These are phyloP conservation scores for Lampropteryx suffumata DNA, from an alignment of 2,888 invertebrate species.

Conservation along the genomic window DNA sequence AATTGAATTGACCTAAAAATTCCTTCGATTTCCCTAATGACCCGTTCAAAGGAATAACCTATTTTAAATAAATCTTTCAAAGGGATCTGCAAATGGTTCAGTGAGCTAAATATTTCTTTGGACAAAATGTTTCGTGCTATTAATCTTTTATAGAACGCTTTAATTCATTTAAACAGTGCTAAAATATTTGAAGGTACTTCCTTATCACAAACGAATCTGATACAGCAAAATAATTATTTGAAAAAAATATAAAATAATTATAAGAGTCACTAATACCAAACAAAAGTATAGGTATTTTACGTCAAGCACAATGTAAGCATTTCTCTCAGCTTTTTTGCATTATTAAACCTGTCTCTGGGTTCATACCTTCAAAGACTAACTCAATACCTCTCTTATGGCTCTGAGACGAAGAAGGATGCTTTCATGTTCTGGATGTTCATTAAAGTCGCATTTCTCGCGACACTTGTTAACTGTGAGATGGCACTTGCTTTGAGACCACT, in stretches of 20 bases:
- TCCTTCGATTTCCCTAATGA: slow-evolving; percentile 27
- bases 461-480: slow-evolving; percentile 28
- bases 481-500: slow-evolving; percentile 20
- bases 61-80: slow-evolving; percentile 26
- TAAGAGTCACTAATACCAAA: too few species aligned
- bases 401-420: not conserved
- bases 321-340: too few species aligned
- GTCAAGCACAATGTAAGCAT: too few species aligned
- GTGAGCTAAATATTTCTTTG: slow-evolving; percentile 22
- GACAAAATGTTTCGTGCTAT: slow-evolving; percentile 22
- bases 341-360: too few species aligned
- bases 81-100: slow-evolving; percentile 22
- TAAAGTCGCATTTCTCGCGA: slow-evolving; percentile 35
- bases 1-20: slow-evolving; percentile 22
- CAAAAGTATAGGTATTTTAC: too few species aligned
- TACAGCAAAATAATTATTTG: too few species aligned
- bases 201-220: too few species aligned
- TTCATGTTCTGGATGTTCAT: slow-evolving; percentile 31
- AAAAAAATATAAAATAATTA: too few species aligned
- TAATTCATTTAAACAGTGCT: slow-evolving; percentile 13
- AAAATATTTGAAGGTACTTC: too few species aligned
- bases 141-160: slow-evolving; percentile 17
- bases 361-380: too few species aligned
- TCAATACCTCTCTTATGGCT: not conserved
- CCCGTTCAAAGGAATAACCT: slow-evolving; percentile 25